These are phyloP conservation scores for Rhaphigaster nebulosa DNA, from an alignment of 2,888 invertebrate genomes.

Conservation along the genomic window DNA sequence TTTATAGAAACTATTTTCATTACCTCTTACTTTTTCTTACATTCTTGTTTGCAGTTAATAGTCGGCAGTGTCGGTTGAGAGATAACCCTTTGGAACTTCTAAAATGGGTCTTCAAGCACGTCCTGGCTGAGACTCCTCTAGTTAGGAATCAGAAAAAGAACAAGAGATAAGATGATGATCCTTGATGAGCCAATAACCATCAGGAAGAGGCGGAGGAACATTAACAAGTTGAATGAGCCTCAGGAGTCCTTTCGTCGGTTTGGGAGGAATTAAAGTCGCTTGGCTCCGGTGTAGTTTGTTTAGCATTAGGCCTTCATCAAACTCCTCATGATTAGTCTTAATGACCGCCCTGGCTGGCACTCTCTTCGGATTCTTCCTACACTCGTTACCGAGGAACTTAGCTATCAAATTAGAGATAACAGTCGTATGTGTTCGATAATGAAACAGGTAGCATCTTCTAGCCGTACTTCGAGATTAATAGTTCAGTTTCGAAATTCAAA, in stretches of 20 bases:
- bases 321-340: slow-evolving; percentile 16
- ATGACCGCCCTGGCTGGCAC: not conserved
- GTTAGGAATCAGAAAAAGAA: not conserved
- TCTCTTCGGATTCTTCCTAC: not conserved
- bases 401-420: not conserved
- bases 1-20: too few species aligned
- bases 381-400: not conserved
- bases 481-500: not conserved
- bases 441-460: not conserved
- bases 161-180: not conserved
- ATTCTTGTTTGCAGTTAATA: not conserved
- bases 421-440: not conserved
- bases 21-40: not conserved
- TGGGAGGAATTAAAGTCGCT: slow-evolving; percentile 9
- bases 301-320: slow-evolving; percentile 35
- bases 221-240: slow-evolving; percentile 27
- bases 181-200: slow-evolving; percentile 31
- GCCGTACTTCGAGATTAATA: not conserved
- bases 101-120: not conserved
- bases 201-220: not conserved
- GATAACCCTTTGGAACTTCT: not conserved
- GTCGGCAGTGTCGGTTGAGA: not conserved
- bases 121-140: not conserved
- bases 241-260: not conserved
- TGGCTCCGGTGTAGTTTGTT: slow-evolving; percentile 1